Evolutionary conservation across 2,113 vertebrate species (phyloP).

Genomic region (Etia nguti): DNA sequence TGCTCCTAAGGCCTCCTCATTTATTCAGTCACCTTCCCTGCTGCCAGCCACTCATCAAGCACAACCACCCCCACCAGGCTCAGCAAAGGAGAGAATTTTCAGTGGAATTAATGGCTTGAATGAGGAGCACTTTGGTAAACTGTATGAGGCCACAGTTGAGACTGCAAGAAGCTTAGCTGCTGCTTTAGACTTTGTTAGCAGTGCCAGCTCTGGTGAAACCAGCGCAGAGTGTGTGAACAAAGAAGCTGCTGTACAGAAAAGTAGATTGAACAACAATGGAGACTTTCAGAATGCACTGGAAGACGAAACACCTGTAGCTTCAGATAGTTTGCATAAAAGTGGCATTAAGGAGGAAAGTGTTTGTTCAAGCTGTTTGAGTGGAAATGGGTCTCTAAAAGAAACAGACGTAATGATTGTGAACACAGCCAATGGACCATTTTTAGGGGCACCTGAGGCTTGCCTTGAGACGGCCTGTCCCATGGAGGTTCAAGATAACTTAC

Average conservation of each 20-base stretch:
- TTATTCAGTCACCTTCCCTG: not conserved
- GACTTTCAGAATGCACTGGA: slow-evolving; percentile 12
- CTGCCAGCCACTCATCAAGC: not conserved
- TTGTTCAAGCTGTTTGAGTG: slow-evolving; percentile 80
- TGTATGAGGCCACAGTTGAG: slow-evolving; percentile 93
- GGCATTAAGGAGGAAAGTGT: slow-evolving; percentile 71
- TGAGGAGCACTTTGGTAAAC: slow-evolving; percentile 84
- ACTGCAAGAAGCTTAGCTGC: slow-evolving; percentile 89
- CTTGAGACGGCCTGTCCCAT: slow-evolving; percentile 22
- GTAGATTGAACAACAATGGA: not conserved
- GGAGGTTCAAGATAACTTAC: slow-evolving; percentile 23
- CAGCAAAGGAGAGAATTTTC: slow-evolving; percentile 73
- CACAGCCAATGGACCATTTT: slow-evolving; percentile 51
- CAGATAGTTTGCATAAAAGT: slow-evolving; percentile 17
- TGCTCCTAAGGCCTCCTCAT: not conserved
- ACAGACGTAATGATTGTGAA: slow-evolving; percentile 52
- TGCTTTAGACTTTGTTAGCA: slow-evolving; percentile 87
- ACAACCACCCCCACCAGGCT: slow-evolving; percentile 14
- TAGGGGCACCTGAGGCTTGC: slow-evolving; percentile 63
- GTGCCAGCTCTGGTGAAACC: slow-evolving; percentile 52
- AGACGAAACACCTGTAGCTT: not conserved
- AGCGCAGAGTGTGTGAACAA: not conserved
- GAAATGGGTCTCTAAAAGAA: slow-evolving; percentile 46
- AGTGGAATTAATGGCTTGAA: slow-evolving; percentile 83
- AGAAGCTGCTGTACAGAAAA: not conserved